Evolutionary conservation across 2,797 vertebrate genomes (phyloP), one percentile per base, ranked within the genome.

Genomic region (Acanthiza pusilla): DNA sequence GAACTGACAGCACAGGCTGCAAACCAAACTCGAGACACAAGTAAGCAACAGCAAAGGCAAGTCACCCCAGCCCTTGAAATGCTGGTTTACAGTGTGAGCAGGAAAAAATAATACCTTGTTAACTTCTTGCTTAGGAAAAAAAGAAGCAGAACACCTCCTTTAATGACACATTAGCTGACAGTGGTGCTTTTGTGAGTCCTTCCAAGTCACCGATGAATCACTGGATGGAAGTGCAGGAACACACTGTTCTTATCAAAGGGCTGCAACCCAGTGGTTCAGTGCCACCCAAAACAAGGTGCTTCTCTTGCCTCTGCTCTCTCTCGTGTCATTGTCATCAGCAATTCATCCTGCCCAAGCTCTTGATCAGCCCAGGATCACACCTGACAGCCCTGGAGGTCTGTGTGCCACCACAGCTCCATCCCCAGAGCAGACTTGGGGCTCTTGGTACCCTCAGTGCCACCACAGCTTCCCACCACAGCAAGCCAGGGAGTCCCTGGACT

Each of bases 41-140:
- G 45, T 2, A 7, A 72, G 78, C 72, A 85, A 45, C 61, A 85
- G 70, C 78, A 79, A 93, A 82, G 55, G 45, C 29, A 50, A 36
- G 40, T 11, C 76, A 62, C 42, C 48, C 17, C 88, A 54, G 34
- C 70, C 87, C 85, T 86, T 48, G 74, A 78, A 84, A 87, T 16
- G 32, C 47, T 53, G 77, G 48, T 20, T 88, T 62, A 36, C 29
- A 57, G 68, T 5, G 10, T 3, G 55, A 68, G 61, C 63, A 68
- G 42, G 40, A 61, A 7, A 75, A 89, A 93, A 62, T 40, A 89
- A 65, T 54, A 68, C 79, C 54, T 58, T 1, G 45, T 68, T 55
- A 81, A 88, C 36, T 65, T 65, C 75, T 94, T 90, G 93, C 84
- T 94, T 93, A 87, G 88, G 90, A 83, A 89, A 94, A 81, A 84